Evolutionary conservation across 30 jellyfish, hydroid and myxozoan species (phyloP).

Genomic region (Hydra vulgaris): DNA sequence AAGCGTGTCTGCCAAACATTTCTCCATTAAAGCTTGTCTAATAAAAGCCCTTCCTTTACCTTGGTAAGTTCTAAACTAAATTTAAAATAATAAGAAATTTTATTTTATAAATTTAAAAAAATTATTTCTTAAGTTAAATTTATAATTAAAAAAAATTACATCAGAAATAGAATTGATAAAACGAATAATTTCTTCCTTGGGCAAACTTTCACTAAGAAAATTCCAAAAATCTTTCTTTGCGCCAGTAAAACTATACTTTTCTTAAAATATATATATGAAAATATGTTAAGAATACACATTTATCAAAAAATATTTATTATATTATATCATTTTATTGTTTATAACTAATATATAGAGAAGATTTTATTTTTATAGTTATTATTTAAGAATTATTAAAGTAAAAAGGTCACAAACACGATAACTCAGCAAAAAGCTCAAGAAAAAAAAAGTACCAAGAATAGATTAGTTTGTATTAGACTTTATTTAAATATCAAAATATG

Average conservation of each 20-base stretch:
- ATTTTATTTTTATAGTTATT: too few species aligned
- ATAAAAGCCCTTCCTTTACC: slow-evolving; percentile 49
- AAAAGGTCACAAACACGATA: too few species aligned
- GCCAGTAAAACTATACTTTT: slow-evolving; percentile 41
- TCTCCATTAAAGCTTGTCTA: slow-evolving; percentile 44
- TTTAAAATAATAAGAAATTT: background rate
- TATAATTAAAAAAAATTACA: slow-evolving; percentile 21
- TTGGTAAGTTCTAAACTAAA: slow-evolving; percentile 28
- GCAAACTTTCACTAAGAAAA: slow-evolving; percentile 28
- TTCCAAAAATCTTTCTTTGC: slow-evolving; percentile 47
- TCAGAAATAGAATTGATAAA: slow-evolving; percentile 27
- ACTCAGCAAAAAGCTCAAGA: too few species aligned
- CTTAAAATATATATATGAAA: slow-evolving; percentile 14
- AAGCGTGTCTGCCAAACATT: slow-evolving; percentile 36
- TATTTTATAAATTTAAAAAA: background rate
- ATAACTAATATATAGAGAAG: too few species aligned
- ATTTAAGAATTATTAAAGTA: too few species aligned
- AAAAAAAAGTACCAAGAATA: too few species aligned
- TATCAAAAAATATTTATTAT: too few species aligned
- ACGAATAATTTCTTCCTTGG: slow-evolving; percentile 38
- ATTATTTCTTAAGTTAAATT: slow-evolving; percentile 26
- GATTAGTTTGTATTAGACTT: too few species aligned
- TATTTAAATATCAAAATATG: too few species aligned
- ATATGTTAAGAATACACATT: too few species aligned
- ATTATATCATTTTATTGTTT: too few species aligned